Conservation (phyloP, 2,888 invertebrate species). For the Eupsilia transversa region DNA sequence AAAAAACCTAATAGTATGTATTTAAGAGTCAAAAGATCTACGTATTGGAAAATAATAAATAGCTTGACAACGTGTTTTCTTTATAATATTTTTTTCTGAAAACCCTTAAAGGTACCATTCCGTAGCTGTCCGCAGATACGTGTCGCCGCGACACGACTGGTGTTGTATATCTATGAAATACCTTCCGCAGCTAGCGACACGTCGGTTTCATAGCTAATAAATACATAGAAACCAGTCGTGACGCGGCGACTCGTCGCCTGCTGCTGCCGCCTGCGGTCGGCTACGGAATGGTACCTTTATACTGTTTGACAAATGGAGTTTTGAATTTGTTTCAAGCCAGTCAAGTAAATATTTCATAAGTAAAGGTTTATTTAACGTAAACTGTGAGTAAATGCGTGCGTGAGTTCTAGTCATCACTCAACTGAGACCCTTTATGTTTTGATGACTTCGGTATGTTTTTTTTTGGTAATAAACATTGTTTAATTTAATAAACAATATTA, state of each 20-base stretch:
- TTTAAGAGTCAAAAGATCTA: background rate
- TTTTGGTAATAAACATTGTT: background rate
- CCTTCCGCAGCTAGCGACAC: no score
- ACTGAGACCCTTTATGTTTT: constrained; percentile 8
- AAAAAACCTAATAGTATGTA: background rate
- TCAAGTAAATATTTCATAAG: constrained; percentile 11
- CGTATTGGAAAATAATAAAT: background rate
- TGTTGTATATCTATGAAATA: no score
- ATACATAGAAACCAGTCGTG: no score
- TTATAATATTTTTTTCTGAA: background rate
- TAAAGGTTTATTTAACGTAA: constrained; percentile 1
- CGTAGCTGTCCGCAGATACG: no score
- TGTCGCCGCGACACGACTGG: no score
- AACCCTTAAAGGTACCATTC: no score
- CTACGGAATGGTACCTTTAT: no score
- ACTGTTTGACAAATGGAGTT: constrained; percentile 26
- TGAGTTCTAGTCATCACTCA: constrained; percentile 29
- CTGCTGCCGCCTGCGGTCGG: no score
- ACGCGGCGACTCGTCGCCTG: no score
- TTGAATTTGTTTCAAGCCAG: constrained; percentile 20
- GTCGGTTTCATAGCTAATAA: no score
- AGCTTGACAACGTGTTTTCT: background rate
- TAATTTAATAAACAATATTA: background rate
- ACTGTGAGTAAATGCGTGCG: constrained; percentile 18
- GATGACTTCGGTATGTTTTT: background rate